Evolutionary conservation across 2,888 invertebrate genomes (phyloP), one percentile per base, ranked within the genome.

Genomic region (Flexamia atlantica): DNA sequence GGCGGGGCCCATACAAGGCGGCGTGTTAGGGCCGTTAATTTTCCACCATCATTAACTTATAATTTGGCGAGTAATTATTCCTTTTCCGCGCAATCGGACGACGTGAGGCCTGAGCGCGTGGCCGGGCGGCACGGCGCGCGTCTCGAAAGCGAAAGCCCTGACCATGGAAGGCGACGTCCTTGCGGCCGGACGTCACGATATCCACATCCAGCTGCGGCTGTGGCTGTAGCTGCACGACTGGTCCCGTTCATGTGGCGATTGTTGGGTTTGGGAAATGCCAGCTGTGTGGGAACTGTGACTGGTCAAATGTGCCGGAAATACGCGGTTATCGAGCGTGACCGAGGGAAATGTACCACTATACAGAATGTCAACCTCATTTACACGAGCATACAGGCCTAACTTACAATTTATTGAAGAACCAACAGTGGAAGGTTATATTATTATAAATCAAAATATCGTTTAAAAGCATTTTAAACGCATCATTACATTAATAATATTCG

Each of bases 191-290:
- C 30, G 17, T 64, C 28, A 64, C 30, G 25, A 28, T 14, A 17
- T 7, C 64, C 30, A 25, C 23, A 7, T 20, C 30, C 3, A 5
- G 20, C n/a, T 17, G 36, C 36, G 36, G 9, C n/a, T n/a, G n/a
- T n/a, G n/a, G n/a, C n/a, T n/a, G n/a, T n/a, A n/a, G n/a, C n/a
- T 23, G 64, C 64, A 64, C 64, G 64, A 12, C 64, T 28, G 64
- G 64, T 64, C 25, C 64, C 64, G 14, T 64, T 64, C 64, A 64
- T 28, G 28, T 0, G 14, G 5, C 3, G 46, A 46, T 46, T 46
- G 46, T 46, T 46, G 7, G 14, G 4, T 46, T 46, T 14, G 14
- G 7, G 46, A 2, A 14, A 46, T 17, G 46, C 46, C 12, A 46
- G 46, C 7, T 3, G 46, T 9, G 12, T 46, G 14, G 12, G 14